A percentile compares a stretch with the other conserved stretches of the same genome.
phyloP scores from a whole-genome alignment of 2,113 vertebrate genomes.

The Mus musculus region DNA sequence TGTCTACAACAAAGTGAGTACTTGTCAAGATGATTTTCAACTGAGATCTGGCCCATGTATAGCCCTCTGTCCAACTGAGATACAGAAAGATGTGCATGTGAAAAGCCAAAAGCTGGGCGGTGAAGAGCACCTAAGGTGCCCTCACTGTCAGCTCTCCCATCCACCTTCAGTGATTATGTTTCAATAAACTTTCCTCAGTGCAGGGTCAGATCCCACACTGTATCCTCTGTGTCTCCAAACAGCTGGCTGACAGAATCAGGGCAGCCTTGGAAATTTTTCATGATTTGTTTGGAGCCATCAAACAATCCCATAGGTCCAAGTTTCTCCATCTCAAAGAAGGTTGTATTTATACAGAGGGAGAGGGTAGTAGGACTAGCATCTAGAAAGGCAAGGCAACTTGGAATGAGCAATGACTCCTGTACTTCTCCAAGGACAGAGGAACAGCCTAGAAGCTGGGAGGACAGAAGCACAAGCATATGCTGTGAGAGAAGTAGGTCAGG shows the following conservation, averaged over 20 bases:
- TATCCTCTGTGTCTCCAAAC: background rate
- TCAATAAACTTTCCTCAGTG: background rate
- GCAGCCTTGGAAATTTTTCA: background rate
- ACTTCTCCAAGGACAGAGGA: background rate
- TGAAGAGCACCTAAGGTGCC: background rate
- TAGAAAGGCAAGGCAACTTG: background rate
- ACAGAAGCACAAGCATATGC: background rate
- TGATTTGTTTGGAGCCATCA: background rate
- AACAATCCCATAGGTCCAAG: background rate
- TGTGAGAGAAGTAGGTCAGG: conserved; percentile 38
- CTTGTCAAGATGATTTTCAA: background rate
- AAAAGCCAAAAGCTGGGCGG: rapidly evolving
- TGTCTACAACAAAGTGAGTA: background rate
- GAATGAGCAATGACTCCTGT: background rate
- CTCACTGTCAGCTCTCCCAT: too few species aligned
- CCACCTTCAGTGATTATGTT: background rate
- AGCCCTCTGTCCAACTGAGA: background rate
- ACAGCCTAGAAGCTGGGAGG: background rate
- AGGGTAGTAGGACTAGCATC: background rate
- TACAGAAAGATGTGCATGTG: rapidly evolving
- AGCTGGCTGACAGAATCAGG: conserved; percentile 37
- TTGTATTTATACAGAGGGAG: background rate
- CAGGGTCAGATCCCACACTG: background rate
- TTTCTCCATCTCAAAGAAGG: conserved; percentile 30
- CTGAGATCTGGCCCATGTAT: background rate